phyloP scores from a whole-genome alignment of 2,888 invertebrate genomes.

The Pyrrhia umbra region DNA sequence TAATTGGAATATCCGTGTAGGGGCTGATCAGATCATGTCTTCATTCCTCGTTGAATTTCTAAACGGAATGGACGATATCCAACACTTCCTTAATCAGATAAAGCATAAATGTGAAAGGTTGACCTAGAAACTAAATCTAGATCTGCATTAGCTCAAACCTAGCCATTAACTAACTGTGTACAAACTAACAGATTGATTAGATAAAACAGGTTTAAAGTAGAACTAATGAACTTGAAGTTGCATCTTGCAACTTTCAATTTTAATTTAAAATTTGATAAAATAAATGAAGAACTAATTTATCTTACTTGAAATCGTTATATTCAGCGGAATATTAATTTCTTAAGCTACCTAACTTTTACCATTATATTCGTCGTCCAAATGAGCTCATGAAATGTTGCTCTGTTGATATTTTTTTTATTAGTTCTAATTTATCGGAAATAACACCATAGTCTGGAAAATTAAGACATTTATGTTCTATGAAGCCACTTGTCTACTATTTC shows the following conservation, averaged over 20 bases:
- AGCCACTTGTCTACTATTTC: no score
- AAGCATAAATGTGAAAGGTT: slow-evolving; percentile 14
- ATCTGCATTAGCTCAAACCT: slow-evolving; percentile 26
- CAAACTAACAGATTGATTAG: slow-evolving; percentile 9
- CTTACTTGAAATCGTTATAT: background rate
- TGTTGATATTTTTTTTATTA: no score
- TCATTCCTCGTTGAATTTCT: background rate
- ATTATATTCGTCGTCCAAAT: no score
- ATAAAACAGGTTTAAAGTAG: slow-evolving; percentile 39
- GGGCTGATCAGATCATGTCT: no score
- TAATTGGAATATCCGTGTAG: no score
- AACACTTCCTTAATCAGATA: slow-evolving; percentile 30
- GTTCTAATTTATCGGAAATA: no score
- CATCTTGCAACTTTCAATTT: slow-evolving; percentile 30
- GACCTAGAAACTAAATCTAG: slow-evolving; percentile 50
- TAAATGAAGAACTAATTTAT: slow-evolving; percentile 4
- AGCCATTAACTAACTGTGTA: background rate
- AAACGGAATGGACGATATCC: background rate
- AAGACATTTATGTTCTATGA: no score
- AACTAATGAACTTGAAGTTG: slow-evolving; percentile 10
- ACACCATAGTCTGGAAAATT: no score
- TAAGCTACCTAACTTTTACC: no score
- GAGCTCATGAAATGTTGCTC: no score
- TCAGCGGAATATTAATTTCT: background rate
- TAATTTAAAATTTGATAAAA: slow-evolving; percentile 4